Conservation (phyloP, 2,113 vertebrate species). For the Grammomys dolichurus region DNA sequence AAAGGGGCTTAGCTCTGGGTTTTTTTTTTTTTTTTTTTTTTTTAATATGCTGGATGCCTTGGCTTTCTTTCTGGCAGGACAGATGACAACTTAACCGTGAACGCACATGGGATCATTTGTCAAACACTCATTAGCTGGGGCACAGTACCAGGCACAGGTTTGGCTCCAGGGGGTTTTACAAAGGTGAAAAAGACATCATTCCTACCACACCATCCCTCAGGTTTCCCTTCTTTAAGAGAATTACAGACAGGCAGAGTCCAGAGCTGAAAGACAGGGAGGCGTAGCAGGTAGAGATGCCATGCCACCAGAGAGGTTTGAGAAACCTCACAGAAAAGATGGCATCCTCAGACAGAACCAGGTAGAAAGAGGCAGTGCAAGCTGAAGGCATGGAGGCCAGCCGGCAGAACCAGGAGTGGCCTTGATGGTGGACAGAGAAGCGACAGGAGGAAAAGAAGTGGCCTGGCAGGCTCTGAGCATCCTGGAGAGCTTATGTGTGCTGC, state of each 20-base stretch:
- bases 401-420: background rate
- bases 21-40: background rate
- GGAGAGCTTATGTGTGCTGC: background rate
- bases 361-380: background rate
- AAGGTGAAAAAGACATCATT: slow-evolving; percentile 21
- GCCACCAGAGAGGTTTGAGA: background rate
- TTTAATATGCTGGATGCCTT: background rate
- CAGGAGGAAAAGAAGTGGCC: background rate
- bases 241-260: background rate
- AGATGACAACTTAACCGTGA: slow-evolving; percentile 51
- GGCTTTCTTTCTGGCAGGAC: slow-evolving; percentile 66
- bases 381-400: background rate
- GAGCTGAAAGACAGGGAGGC: background rate
- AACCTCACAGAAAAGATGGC: background rate
- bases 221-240: slow-evolving; percentile 13
- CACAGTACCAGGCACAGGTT: background rate
- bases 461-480: too few relatives aligned
- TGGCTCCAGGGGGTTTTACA: slow-evolving; percentile 42
- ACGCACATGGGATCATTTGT: slow-evolving; percentile 57
- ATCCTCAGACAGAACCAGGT: background rate
- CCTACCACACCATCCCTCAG: background rate
- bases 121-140: slow-evolving; percentile 44
- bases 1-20: slow-evolving; percentile 46
- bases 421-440: too few relatives aligned
- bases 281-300: too few relatives aligned